These are phyloP conservation scores for Zhengitettix transpicula DNA, from an alignment of 2,888 invertebrate species.

Conservation along the genomic window DNA sequence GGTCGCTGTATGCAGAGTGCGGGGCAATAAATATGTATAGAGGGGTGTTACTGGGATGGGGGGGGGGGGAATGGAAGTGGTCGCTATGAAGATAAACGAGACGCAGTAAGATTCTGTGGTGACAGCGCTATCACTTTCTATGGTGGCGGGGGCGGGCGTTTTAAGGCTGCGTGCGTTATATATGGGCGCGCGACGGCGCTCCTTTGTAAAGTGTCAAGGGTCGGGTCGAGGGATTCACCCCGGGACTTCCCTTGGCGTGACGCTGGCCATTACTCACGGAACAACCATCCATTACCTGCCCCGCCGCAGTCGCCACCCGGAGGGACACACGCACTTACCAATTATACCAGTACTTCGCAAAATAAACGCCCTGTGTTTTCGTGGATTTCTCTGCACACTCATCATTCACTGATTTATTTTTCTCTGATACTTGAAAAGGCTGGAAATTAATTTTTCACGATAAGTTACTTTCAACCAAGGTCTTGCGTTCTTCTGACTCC, in stretches of 20 bases:
- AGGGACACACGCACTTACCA: no score
- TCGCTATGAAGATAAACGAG: background rate
- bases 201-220: background rate
- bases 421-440: no score
- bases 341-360: no score
- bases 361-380: no score
- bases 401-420: no score
- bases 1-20: background rate
- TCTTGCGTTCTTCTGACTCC: no score
- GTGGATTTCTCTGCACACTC: no score
- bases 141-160: background rate
- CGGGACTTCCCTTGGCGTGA: background rate
- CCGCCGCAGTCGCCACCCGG: no score
- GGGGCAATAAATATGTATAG: background rate
- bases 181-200: background rate
- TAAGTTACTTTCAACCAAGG: no score
- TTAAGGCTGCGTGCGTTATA: background rate
- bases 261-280: background rate
- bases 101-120: background rate
- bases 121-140: background rate
- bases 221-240: background rate
- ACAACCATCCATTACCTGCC: no score
- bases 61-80: background rate
- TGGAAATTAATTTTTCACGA: no score
- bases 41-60: background rate